Evolutionary conservation across 1,140 invertebrate species (phyloP).

Genomic region (Caenorhabditis tropicalis): DNA sequence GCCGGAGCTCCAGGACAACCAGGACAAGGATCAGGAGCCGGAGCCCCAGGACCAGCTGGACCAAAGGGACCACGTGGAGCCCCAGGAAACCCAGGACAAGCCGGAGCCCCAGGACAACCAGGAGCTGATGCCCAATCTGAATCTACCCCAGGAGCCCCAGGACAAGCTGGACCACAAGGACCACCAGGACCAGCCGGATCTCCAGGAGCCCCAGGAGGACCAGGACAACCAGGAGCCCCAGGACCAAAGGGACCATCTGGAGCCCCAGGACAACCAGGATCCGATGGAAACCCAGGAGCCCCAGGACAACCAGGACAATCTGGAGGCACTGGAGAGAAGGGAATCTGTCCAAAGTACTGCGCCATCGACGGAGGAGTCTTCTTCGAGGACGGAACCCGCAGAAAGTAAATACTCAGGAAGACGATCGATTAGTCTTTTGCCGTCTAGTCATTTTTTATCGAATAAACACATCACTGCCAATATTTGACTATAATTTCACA

Average conservation of each 20-base stretch:
- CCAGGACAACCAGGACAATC: conserved; percentile 53
- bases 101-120: conserved; percentile 48
- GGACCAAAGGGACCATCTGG: conserved; percentile 54
- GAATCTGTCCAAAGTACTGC: conserved; percentile 41
- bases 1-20: conserved; percentile 43
- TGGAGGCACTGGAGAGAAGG: conserved; percentile 32
- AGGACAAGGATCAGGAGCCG: conserved; percentile 35
- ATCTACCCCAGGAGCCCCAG: conserved; percentile 38
- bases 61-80: conserved; percentile 48
- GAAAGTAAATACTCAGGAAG: conserved; percentile 40
- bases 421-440: background rate
- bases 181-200: conserved; percentile 40
- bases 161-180: conserved; percentile 50
- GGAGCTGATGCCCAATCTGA: conserved; percentile 44
- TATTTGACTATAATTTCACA: too few species aligned
- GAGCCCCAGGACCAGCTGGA: conserved; percentile 48
- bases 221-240: conserved; percentile 46
- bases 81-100: conserved; percentile 43
- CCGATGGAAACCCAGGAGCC: conserved; percentile 45
- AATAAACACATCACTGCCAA: background rate
- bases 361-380: conserved; percentile 42
- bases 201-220: conserved; percentile 41
- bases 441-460: background rate
- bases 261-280: conserved; percentile 50
- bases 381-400: conserved; percentile 42